Base-by-base conservation (phyloP, 2,888 invertebrate genomes). In the Campoplex nolae region DNA sequence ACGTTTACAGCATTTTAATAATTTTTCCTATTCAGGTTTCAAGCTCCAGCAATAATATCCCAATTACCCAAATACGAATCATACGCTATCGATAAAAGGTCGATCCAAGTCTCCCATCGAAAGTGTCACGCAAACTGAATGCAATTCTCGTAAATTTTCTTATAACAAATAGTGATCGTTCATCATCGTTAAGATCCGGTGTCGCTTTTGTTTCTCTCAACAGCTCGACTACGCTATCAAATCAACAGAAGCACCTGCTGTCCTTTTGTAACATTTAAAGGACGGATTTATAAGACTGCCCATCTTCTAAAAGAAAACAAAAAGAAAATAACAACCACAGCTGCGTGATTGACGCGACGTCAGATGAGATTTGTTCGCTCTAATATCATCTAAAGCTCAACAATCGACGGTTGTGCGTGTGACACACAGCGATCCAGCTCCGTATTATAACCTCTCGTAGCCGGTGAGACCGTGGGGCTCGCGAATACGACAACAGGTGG, bases 401-500 rank as follows among this genome's bases (percentile, higher is more conserved):
- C 88, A 68, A 54, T 51, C 48, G 48, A 35, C 88, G 88, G 85
- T 86, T 87, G 88, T 86, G 88, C 79, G 89, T 83, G 88, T 80
- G 86, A 84, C 84, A 86, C 89, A 89, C 89, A 89, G 89, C 84
- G 88, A 85, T 88, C 83, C 86, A 89, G 87, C 88, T 88, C 87
- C 89, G 86, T 89, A 90, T 58, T 85, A 74, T 28, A 81, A 42
- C 7, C 67, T 67, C 82, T 89, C 86, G 88, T 88, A 89, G 62
- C 51, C 56, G 78, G 70, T 75, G 51, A 70, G 62, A 51, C 87
- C 71, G 80, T 77, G 74, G 89, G 90, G 88, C 90, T 89, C 76
- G 89, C 88, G 88, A 88, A 88, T 85, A 88, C 86, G 88, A 92
- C 92, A 93, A 93, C 93, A 93, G 92, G 93, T 93, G 92, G 92